Evolutionary conservation across 2,797 vertebrate genomes (phyloP), one percentile per base, ranked within the genome.

Genomic region (Gallinago nigripennis): DNA sequence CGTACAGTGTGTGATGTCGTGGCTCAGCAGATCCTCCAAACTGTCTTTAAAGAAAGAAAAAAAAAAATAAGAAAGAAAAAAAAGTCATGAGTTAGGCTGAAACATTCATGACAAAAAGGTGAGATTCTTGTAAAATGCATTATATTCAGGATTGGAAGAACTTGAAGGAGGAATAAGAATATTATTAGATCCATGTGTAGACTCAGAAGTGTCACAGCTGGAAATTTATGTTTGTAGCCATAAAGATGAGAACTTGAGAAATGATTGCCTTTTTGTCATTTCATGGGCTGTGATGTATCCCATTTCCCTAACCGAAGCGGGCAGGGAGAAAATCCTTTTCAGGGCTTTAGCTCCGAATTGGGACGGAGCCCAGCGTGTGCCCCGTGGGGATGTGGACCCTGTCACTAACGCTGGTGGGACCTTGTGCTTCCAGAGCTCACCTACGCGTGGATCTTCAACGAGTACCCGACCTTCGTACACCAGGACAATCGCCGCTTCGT

Each of bases 381-480:
- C 37, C 43, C 3, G 0, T 23, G 41, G 46, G n/a, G 30, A 14
- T 5, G 33, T 27, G 21, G 35, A 16, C 24, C 18, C 20, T 11
- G 28, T 57, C 48, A 8, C 50, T 91, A 65, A 85, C 5, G 2
- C 25, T 28, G 54, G 20, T 69, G 54, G 9, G 54, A 11, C 54
- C 70, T 2, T 92, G 27, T 88, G 30, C 92, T 96, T 97, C 66
- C 98, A 99, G 99, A 99, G 96, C 97, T 99, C 76, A 98, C 97
- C 75, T 99, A 99, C 41, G 99, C 99, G 7, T 99, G 99, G 99
- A 99, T 99, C 97, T 99, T 99, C 97, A 99, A 99, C 8, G 99
- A 99, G 94, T 99, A 99, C 95, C 99, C 99, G 0, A 98, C 98
- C 3, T 99, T 98, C n/a, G 99, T 99, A 79, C 99, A 99, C 92